Evolutionary conservation across 2,888 invertebrate species (phyloP), one percentile per base, ranked within the genome.

Genomic region (Fissipunctia ypsillon): DNA sequence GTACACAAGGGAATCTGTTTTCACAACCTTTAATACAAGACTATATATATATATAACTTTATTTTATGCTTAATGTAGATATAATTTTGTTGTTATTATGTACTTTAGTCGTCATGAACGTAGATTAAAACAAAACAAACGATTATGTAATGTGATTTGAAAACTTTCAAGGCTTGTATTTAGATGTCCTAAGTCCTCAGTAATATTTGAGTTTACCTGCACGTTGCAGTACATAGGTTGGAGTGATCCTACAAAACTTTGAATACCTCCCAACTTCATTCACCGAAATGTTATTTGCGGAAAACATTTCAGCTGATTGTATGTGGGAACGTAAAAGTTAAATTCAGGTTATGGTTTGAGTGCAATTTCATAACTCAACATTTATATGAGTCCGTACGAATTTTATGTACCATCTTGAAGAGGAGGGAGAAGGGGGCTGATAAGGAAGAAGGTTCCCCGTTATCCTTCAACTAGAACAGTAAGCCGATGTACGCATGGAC

Each of bases 401-500:
- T 82, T 76, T 80, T 84, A 70, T 76, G 68, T 80, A n/a, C 41
- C 56, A n/a, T 72, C 60, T 73, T 52, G 50, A n/a, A n/a, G n/a
- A 57, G 56, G 19, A 14, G 16, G 0, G 14, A 54, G 22, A 41
- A 52, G 28, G 25, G 25, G 16, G 19, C 6, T 57, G 41, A 31
- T 22, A 28, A 56, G 6, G 28, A 7, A 57, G 12, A 41, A 52
- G 52, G 14, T 35, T 61, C 22, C 31, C 52, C 69, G 63, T 66
- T 66, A 52, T 25, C 71, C 73, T 80, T 64, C 25, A 54, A 73
- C 57, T 65, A 60, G 35, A 56, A 48, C 50, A 54, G 65, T 48
- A 50, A 69, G n/a, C n/a, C n/a, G n/a, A n/a, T n/a, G n/a, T n/a
- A n/a, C n/a, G n/a, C n/a, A n/a, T n/a, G n/a, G n/a, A n/a, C n/a